A percentile compares a stretch with the other conserved stretches of the same genome.
Conservation (phyloP, 2,113 vertebrate genomes). For the Coreoperca whiteheadi region DNA sequence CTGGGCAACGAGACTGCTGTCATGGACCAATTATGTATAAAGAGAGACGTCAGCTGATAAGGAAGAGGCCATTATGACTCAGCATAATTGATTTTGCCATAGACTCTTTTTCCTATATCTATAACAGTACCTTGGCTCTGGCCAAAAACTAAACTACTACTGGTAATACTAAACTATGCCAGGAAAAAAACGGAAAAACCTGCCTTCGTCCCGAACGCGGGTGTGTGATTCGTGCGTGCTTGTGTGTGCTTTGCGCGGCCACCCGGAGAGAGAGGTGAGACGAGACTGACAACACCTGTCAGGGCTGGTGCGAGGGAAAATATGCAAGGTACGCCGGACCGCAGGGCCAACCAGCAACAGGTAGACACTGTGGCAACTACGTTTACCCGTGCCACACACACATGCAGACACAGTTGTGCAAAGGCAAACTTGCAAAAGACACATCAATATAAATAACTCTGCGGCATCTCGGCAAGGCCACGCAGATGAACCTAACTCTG, state of each 20-base stretch:
- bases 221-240: not conserved
- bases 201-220: not conserved
- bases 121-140: not conserved
- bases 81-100: constrained; percentile 51
- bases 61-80: constrained; percentile 32
- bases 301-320: constrained; percentile 33
- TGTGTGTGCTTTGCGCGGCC: constrained; percentile 2
- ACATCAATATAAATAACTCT: not conserved
- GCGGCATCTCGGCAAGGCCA: not conserved
- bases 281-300: constrained; percentile 46
- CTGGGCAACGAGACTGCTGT: constrained; percentile 14
- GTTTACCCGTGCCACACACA: not conserved
- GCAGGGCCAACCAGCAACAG: constrained; percentile 1
- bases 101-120: constrained; percentile 13
- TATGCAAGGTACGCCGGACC: constrained; percentile 22
- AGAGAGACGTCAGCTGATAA: constrained; percentile 45
- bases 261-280: constrained; percentile 8
- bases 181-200: not conserved
- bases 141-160: no score
- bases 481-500: not conserved
- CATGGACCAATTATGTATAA: constrained; percentile 57
- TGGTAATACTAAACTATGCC: not conserved
- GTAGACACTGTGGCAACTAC: not conserved
- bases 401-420: not conserved
- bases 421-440: not conserved